Conservation (phyloP, 2,888 invertebrate genomes). For the Portevinia maculata region DNA sequence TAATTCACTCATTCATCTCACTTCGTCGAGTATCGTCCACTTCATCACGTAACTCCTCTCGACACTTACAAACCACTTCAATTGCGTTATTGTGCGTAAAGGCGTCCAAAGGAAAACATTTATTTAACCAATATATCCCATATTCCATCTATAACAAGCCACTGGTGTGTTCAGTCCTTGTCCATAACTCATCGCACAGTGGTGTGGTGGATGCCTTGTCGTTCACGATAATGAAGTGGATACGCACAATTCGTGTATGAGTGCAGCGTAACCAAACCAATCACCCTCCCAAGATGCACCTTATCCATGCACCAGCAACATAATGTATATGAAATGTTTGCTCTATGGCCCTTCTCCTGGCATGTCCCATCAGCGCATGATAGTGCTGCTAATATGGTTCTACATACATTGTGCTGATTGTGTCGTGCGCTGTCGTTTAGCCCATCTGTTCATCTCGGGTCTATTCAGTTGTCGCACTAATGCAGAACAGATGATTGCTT, state of each 20-base stretch:
- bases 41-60: constrained; percentile 69
- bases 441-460: constrained; percentile 69
- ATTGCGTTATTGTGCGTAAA: constrained; percentile 72
- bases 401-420: constrained; percentile 56
- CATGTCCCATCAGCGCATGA: constrained; percentile 22
- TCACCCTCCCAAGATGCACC: constrained; percentile 65
- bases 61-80: constrained; percentile 69
- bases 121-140: constrained; percentile 65
- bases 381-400: constrained; percentile 42
- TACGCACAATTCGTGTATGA: constrained; percentile 70
- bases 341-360: constrained; percentile 38
- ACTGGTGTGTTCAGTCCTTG: constrained; percentile 30
- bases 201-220: constrained; percentile 5
- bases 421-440: constrained; percentile 66
- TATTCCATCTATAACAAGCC: constrained; percentile 3
- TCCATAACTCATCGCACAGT: constrained; percentile 57
- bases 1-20: constrained; percentile 57
- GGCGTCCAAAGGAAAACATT: constrained; percentile 74
- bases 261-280: constrained; percentile 32
- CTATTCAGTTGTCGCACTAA: constrained; percentile 37
- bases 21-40: constrained; percentile 57
- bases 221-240: constrained; percentile 56
- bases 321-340: constrained; percentile 45
- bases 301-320: constrained; percentile 32
- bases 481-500: constrained; percentile 72